These are phyloP conservation scores for Aramus guarauna DNA, from an alignment of 2,113 vertebrate genomes.

Conservation along the genomic window DNA sequence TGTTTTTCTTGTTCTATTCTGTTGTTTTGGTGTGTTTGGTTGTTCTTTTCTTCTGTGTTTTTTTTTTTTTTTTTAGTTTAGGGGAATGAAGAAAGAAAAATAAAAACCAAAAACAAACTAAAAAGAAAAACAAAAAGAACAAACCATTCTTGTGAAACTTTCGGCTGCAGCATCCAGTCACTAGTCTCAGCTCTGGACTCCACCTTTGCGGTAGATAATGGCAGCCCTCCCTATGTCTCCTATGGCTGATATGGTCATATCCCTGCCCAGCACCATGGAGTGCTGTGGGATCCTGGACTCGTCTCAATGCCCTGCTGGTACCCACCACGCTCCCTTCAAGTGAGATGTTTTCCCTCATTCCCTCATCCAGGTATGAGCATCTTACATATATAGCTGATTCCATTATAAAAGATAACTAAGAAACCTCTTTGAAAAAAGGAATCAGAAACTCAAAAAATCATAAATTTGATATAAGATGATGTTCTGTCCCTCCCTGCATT, in stretches of 20 bases:
- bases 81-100: not conserved
- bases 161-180: not conserved
- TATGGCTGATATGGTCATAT: not conserved
- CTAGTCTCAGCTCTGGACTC: not conserved
- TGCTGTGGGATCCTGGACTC: not conserved
- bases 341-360: not conserved
- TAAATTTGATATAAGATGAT: not conserved
- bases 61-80: not conserved
- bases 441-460: not conserved
- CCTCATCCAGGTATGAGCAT: not conserved
- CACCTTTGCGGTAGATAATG: not conserved
- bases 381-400: not conserved
- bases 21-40: too few relatives aligned
- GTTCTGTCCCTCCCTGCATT: not conserved
- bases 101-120: not conserved
- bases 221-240: accelerated
- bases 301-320: not conserved
- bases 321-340: not conserved
- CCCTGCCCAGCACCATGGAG: not conserved
- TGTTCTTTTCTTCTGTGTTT: not conserved
- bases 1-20: not conserved
- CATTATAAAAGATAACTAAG: not conserved
- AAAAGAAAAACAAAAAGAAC: not conserved
- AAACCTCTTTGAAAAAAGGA: not conserved
- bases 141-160: not conserved